phyloP scores from a whole-genome alignment of 2,113 vertebrate species.

The Thryonomys swinderianus region DNA sequence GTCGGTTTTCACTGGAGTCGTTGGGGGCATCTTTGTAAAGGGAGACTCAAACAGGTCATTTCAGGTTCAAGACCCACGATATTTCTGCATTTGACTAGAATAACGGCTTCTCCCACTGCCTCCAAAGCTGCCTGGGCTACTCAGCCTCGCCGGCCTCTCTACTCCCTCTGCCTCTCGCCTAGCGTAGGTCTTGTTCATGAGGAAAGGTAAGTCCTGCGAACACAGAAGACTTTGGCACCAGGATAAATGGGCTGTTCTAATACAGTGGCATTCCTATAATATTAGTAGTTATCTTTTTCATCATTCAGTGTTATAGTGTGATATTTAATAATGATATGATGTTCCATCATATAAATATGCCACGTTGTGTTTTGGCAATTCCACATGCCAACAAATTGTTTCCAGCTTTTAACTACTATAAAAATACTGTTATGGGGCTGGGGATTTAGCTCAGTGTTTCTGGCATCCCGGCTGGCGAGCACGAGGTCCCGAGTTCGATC shows the following conservation, averaged over 20 bases:
- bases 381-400: slow-evolving; percentile 5
- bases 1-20: neutral
- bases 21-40: neutral
- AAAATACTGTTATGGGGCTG: slow-evolving; percentile 23
- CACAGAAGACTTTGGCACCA: neutral
- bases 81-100: neutral
- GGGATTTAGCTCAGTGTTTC: too few species aligned
- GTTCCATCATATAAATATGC: neutral
- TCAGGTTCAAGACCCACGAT: neutral
- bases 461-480: too few species aligned
- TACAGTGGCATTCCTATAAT: neutral
- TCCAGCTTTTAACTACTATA: slow-evolving; percentile 7
- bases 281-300: neutral
- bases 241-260: neutral
- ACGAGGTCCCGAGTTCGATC: too few species aligned
- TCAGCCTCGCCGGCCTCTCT: neutral
- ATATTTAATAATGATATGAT: neutral
- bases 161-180: neutral
- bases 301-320: neutral
- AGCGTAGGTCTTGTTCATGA: neutral
- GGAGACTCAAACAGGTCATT: neutral
- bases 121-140: neutral
- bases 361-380: neutral
- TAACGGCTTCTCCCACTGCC: neutral
- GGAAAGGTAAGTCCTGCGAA: slow-evolving; percentile 4